Base-by-base conservation (phyloP, 1,140 invertebrate species). In the Bursaphelenchus mucronatus region DNA sequence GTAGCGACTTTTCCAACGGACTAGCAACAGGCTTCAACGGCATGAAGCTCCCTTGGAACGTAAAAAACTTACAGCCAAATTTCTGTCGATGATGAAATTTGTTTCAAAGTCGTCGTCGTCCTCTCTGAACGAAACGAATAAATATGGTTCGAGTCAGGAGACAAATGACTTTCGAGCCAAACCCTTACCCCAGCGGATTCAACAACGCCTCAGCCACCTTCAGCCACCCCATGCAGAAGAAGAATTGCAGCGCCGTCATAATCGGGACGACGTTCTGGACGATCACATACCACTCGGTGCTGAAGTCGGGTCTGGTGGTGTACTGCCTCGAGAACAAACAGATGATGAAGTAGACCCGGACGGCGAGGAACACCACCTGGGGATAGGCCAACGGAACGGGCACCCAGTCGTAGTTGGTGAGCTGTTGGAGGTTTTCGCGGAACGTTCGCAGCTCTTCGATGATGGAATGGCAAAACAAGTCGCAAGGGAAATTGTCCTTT, bases 41-140 rank as follows among this genome's bases (percentile, higher is more conserved):
- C 13, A 3, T 19, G n/a, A n/a, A 49, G 19, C 1, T 49, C 47
- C 1, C n/a, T 19, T 54, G 8, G n/a, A 30, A 5, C 30, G 5
- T 30, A 30, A 54, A 13, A 54, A 15, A 15, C 13, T 30, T 11
- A 21, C 30, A 19, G 88, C 87, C 41, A 85, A 85, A 59, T 88
- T 87, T 56, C 87, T 82, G 81, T 88, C 87, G 63, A 88, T 88
- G 40, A 88, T 77, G 86, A 87, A 88, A 71, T 88, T 88, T 10
- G 90, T 54, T 82, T 84, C 83, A 73, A 81, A 84, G 69, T 84
- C 83, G 61, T 84, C 83, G 57, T 84, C 83, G 64, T 84, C 83
- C 83, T 62, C 47, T 61, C 59, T 49, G 3, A 62, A 30, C n/a
- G 47, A 49, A 61, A 61, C 1, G n/a, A 62, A 57, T 83, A 8